Conservation (phyloP, 2,797 vertebrate species). For the Acanthopagrus latus region DNA sequence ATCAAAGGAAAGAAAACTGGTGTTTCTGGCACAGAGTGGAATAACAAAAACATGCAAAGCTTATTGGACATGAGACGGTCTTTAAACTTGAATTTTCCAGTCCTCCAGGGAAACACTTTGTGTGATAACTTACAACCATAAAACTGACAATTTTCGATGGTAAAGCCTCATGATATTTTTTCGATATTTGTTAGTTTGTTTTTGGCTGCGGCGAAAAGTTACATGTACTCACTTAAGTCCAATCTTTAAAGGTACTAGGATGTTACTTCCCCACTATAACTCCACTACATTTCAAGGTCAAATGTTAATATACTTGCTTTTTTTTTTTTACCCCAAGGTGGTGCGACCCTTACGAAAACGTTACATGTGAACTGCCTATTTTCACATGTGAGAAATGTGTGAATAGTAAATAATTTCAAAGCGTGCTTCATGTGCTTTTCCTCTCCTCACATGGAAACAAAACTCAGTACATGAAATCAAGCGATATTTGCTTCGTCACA, state of each 20-base stretch:
- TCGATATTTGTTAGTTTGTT: background rate
- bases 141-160: background rate
- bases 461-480: too few species aligned
- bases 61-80: background rate
- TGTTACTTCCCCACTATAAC: background rate
- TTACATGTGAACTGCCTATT: too few species aligned
- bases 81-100: background rate
- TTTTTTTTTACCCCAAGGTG: too few species aligned
- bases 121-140: background rate
- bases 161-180: background rate
- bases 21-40: background rate
- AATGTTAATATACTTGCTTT: too few species aligned
- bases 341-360: too few species aligned
- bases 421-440: too few species aligned
- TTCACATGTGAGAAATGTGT: too few species aligned
- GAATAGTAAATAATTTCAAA: too few species aligned
- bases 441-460: too few species aligned
- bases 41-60: background rate
- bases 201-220: background rate
- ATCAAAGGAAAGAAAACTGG: too few species aligned
- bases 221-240: background rate
- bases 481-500: too few species aligned
- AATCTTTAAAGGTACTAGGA: background rate
- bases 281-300: background rate
- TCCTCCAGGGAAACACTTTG: background rate